Evolutionary conservation across 2,888 invertebrate genomes (phyloP).

Genomic region (Ornithoptera alexandrae): DNA sequence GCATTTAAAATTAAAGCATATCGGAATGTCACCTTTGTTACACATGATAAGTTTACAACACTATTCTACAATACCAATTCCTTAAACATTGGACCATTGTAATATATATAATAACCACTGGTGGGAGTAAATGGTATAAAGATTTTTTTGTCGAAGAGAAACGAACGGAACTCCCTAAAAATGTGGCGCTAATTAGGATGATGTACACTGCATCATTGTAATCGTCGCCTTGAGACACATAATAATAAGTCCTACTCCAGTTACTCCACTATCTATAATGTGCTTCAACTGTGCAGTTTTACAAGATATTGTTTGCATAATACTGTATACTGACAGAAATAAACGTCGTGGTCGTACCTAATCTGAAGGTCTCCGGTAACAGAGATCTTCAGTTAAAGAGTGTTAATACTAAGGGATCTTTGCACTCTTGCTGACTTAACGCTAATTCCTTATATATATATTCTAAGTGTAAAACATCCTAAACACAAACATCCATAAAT

Average conservation of each 20-base stretch:
- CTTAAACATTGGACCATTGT: slow-evolving; percentile 20
- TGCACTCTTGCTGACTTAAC: not conserved
- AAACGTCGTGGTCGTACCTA: not conserved
- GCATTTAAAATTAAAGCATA: slow-evolving; percentile 26
- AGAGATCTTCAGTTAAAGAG: no score
- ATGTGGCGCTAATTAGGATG: not conserved
- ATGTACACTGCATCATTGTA: no score
- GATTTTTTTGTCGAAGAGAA: no score
- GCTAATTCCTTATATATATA: not conserved
- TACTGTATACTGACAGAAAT: not conserved
- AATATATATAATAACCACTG: not conserved
- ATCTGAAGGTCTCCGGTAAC: no score
- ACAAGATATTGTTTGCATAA: no score
- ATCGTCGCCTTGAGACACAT: no score
- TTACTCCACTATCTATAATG: no score
- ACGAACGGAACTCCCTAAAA: not conserved
- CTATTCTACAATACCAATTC: slow-evolving; percentile 26
- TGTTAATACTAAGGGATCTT: not conserved
- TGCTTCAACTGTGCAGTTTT: no score
- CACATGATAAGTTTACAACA: slow-evolving; percentile 10
- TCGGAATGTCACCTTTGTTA: slow-evolving; percentile 25
- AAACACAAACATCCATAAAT: not conserved
- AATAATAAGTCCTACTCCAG: no score
- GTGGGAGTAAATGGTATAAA: not conserved
- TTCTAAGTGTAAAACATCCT: not conserved